A percentile compares a stretch with the other conserved stretches of the same genome.
Conservation (phyloP, 2,888 invertebrate genomes). For the Melieria picta region DNA sequence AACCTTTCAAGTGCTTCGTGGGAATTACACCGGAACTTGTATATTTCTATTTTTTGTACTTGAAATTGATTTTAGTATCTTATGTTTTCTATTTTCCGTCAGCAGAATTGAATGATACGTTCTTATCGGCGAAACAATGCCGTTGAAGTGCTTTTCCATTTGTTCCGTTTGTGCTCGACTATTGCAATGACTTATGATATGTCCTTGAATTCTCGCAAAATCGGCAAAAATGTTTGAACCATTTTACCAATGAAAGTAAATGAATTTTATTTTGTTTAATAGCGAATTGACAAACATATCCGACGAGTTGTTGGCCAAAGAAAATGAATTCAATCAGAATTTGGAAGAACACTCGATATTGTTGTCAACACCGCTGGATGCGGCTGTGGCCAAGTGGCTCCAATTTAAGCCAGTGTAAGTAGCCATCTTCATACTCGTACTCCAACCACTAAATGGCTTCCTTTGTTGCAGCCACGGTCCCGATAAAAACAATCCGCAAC, state of each 20-base stretch:
- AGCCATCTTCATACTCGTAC: neutral
- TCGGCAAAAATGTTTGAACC: neutral
- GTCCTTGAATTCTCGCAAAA: no score
- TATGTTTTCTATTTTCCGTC: no score
- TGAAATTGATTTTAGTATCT: no score
- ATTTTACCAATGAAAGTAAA: neutral
- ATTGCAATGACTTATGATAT: no score
- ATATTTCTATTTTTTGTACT: no score
- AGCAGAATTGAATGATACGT: no score
- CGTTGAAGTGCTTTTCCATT: no score
- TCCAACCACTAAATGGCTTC: neutral
- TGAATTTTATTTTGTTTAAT: neutral
- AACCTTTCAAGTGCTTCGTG: no score
- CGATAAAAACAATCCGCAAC: conserved; percentile 66
- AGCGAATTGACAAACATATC: conserved; percentile 57
- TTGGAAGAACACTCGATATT: conserved; percentile 70
- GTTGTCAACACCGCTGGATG: conserved; percentile 76
- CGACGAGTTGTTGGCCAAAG: conserved; percentile 53
- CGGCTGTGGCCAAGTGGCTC: conserved; percentile 73
- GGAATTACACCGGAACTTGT: no score
- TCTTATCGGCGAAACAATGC: no score
- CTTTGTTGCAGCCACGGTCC: conserved; percentile 61
- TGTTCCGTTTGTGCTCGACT: no score
- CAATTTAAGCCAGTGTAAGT: conserved; percentile 67
- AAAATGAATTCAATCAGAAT: conserved; percentile 54